Conservation (phyloP, 2,888 invertebrate species). For the Drosophila demipolita region DNA sequence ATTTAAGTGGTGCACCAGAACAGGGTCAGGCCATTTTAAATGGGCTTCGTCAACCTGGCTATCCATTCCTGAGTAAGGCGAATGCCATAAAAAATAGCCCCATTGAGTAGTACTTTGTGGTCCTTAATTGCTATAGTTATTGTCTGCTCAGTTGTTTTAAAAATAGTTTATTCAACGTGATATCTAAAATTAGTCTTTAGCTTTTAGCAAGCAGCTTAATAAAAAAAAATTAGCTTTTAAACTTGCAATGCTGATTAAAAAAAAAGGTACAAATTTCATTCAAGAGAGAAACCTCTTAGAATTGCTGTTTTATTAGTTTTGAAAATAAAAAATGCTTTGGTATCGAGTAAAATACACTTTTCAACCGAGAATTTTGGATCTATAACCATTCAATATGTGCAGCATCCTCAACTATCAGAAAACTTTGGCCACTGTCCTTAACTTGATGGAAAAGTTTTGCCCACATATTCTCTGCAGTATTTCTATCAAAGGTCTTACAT, state of each 20-base stretch:
- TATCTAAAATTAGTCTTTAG: conserved; percentile 9
- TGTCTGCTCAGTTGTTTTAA: conserved; percentile 4
- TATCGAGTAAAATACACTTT: neutral
- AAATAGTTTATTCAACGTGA: conserved; percentile 16
- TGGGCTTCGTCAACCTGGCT: conserved; percentile 38
- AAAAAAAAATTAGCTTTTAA: neutral
- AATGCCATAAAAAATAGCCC: conserved; percentile 47
- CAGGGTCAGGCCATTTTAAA: conserved; percentile 77
- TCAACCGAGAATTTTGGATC: neutral
- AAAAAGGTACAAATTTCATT: neutral
- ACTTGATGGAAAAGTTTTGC: neutral
- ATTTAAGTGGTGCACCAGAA: conserved; percentile 66
- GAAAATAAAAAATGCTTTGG: neutral
- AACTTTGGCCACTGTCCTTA: neutral
- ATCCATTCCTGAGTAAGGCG: conserved; percentile 43
- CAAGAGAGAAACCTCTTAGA: neutral
- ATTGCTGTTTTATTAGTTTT: neutral
- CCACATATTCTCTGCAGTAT: neutral
- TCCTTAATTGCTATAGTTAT: conserved; percentile 3
- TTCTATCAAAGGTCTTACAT: neutral
- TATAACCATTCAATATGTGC: neutral
- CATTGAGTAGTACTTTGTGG: conserved; percentile 3
- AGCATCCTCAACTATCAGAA: neutral
- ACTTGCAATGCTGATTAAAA: neutral
- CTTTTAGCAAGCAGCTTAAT: conserved; percentile 2